Evolutionary conservation across 2,113 vertebrate genomes (phyloP), one percentile per base, ranked within the genome.

Genomic region (Nothocercus julius): DNA sequence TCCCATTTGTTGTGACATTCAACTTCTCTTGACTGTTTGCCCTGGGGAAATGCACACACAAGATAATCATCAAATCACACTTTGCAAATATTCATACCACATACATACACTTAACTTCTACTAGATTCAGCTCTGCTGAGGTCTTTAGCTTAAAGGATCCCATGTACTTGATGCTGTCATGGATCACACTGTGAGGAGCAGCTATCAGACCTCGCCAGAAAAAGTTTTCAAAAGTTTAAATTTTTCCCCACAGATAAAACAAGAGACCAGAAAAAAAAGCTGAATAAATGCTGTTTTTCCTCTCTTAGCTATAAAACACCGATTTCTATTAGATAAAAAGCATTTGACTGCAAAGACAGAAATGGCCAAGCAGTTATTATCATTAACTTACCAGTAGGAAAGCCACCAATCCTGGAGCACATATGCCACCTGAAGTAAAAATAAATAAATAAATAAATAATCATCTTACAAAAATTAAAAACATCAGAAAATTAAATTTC

Each of bases 371-470:
- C 98, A 99, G 77, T 98, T 82, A 36, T 34, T 58, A 80, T n/a
- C 18, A 81, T 56, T 53, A 88, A 97, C 98, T 98, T 92, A 99
- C 99, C 99, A 99, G 85, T 99, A 97, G 25, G 99, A 99, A 92
- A 99, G 98, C 99, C 99, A 99, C 99, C 99, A 99, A 91, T 99
- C 99, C 91, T 99, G 98, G 51, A 99, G 96, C 61, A 99, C 95
- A 81, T 98, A 99, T 11, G 98, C 75, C 21, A 97, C 96, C 99
- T 99, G 85, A 4, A 92, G 56, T 34, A 88, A 68, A 90, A 89
- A 38, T 94, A 58, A 32, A 58, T 18, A 58, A 54, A 54, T 12
- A 58, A 90, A 95, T 13, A 13, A 36, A 95, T 1, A 62, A 34
- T 34, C 8, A 73, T 68, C 59, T 82, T 54, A 79, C 40, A 81